Conservation (phyloP, 92 coral and sea anemone genomes). For the Phenganax marumi region DNA sequence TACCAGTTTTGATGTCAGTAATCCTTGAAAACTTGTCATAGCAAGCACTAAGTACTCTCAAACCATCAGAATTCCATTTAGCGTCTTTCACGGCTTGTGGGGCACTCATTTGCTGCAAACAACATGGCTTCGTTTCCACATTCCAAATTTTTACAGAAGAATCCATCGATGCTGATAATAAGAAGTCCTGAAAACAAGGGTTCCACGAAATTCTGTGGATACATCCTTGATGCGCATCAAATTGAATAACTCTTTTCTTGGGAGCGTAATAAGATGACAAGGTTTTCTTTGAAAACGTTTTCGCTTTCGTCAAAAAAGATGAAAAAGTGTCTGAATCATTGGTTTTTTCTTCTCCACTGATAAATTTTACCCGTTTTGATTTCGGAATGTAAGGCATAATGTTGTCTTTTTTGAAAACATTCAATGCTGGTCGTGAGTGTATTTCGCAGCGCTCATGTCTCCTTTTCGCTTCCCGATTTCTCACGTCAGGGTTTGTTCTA, state of each 20-base stretch:
- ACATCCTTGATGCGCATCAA: conserved; percentile 69
- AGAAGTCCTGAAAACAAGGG: conserved; percentile 61
- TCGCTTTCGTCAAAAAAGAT: conserved; percentile 15
- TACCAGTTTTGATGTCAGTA: conserved; percentile 71
- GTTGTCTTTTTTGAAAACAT: not conserved
- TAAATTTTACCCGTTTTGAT: conserved; percentile 27
- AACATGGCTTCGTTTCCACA: conserved; percentile 49
- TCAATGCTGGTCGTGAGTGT: too few relatives aligned
- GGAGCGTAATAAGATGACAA: conserved; percentile 58
- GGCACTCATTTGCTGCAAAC: conserved; percentile 53
- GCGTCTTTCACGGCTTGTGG: conserved; percentile 86
- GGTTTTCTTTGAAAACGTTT: conserved; percentile 5
- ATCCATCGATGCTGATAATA: conserved; percentile 89
- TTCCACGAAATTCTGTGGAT: conserved; percentile 78
- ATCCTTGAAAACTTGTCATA: conserved; percentile 87
- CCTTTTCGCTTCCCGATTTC: not conserved
- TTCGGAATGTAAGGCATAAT: conserved; percentile 39
- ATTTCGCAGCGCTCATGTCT: not conserved
- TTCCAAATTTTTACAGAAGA: conserved; percentile 75
- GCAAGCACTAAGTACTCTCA: conserved; percentile 77
- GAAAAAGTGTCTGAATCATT: not conserved
- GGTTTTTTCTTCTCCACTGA: not conserved
- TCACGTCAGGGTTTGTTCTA: not conserved
- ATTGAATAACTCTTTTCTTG: conserved; percentile 42
- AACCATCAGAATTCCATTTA: conserved; percentile 81